Evolutionary conservation across 2,113 vertebrate species (phyloP).

Genomic region (Nicator chloris): DNA sequence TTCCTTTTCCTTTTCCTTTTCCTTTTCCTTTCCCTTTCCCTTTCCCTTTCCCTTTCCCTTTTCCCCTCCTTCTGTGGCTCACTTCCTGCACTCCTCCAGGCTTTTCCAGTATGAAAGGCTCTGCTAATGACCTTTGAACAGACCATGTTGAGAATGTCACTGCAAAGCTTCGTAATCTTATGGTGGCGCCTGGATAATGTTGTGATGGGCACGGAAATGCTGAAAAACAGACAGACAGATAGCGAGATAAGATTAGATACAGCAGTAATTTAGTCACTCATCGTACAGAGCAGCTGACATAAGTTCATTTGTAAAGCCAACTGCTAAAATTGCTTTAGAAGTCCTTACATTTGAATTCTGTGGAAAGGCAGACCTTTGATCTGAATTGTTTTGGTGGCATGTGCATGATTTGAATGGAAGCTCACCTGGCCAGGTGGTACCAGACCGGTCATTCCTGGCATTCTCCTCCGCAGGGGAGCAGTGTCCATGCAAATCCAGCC

Average conservation of each 20-base stretch:
- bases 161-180: conserved; percentile 44
- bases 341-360: conserved; percentile 44
- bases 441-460: conserved; percentile 49
- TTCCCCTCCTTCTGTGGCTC: neutral
- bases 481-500: conserved; percentile 47
- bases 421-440: conserved; percentile 49
- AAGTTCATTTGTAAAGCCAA: conserved; percentile 59
- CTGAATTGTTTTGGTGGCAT: conserved; percentile 51
- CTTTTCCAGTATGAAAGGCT: neutral
- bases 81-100: neutral
- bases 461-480: conserved; percentile 2
- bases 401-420: conserved; percentile 56
- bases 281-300: conserved; percentile 53
- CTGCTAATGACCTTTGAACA: conserved; percentile 28
- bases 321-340: conserved; percentile 51
- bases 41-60: neutral
- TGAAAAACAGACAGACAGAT: conserved; percentile 63
- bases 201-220: conserved; percentile 54
- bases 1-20: neutral
- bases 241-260: conserved; percentile 51
- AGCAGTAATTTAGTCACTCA: conserved; percentile 40
- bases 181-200: conserved; percentile 51
- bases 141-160: conserved; percentile 4
- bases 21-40: no score
- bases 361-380: conserved; percentile 53